Evolutionary conservation across 2,888 invertebrate genomes (phyloP).

Genomic region (Tupiocoris notatus): DNA sequence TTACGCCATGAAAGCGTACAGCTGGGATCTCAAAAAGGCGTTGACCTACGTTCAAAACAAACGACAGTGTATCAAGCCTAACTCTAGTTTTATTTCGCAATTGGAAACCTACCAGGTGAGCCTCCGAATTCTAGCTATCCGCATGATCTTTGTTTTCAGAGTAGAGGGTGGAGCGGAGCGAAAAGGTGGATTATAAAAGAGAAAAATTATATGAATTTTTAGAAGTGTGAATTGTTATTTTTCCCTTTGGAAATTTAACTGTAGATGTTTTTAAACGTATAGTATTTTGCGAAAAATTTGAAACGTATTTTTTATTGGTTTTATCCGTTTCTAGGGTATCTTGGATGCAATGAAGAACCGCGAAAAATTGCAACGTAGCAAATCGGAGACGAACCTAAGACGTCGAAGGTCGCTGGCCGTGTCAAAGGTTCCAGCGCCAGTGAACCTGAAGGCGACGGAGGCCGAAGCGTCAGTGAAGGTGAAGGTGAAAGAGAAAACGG

Average conservation of each 20-base stretch:
- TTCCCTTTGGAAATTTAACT: too few species aligned
- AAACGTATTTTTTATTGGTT: not conserved
- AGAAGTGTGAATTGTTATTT: too few species aligned
- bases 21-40: constrained; percentile 88
- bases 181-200: too few species aligned
- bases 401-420: constrained; percentile 36
- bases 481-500: constrained; percentile 55
- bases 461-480: constrained; percentile 51
- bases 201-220: not conserved
- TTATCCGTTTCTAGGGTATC: constrained; percentile 68
- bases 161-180: too few species aligned
- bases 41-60: constrained; percentile 86
- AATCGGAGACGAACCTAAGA: constrained; percentile 89
- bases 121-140: too few species aligned
- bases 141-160: too few species aligned
- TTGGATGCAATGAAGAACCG: constrained; percentile 95
- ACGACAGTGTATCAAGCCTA: constrained; percentile 92
- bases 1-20: constrained; percentile 96
- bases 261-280: too few species aligned
- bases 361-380: constrained; percentile 86
- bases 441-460: constrained; percentile 49
- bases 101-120: constrained; percentile 77
- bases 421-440: constrained; percentile 19
- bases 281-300: too few species aligned
- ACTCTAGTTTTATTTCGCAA: constrained; percentile 90